phyloP scores from a whole-genome alignment of 1,140 invertebrate species.

The Hyles vespertilio region DNA sequence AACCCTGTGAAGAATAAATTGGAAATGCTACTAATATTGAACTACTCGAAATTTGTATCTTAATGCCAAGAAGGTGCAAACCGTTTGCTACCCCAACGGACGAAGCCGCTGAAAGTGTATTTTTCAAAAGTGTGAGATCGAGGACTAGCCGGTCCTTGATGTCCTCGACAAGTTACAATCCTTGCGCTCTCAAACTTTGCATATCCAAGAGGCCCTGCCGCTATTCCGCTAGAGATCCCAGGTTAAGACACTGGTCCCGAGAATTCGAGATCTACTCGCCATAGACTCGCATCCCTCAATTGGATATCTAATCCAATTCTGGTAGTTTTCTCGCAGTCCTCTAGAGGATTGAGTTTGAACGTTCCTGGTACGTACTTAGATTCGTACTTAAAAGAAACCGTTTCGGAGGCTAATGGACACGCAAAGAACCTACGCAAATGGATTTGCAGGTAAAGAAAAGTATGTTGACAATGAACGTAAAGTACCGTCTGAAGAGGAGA shows the following conservation, averaged over 20 bases:
- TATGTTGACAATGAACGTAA: constrained; percentile 52
- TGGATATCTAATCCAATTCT: constrained; percentile 48
- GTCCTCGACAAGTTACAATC: constrained; percentile 67
- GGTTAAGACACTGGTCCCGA: constrained; percentile 70
- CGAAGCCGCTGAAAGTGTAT: constrained; percentile 58
- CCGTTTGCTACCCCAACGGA: constrained; percentile 39
- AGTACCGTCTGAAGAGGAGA: constrained; percentile 69
- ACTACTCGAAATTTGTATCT: constrained; percentile 55
- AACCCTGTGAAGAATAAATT: constrained; percentile 28
- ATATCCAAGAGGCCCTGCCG: constrained; percentile 65
- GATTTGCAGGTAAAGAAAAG: constrained; percentile 62
- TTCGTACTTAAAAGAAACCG: constrained; percentile 46
- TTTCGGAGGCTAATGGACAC: constrained; percentile 60
- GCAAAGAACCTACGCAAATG: constrained; percentile 58
- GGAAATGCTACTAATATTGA: constrained; percentile 54
- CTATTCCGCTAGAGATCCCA: constrained; percentile 69
- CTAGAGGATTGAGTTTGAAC: constrained; percentile 35
- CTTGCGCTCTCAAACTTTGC: constrained; percentile 64
- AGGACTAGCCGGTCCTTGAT: constrained; percentile 74
- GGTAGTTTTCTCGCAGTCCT: constrained; percentile 34
- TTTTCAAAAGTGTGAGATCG: constrained; percentile 64
- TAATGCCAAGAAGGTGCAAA: constrained; percentile 58
- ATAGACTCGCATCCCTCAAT: constrained; percentile 35
- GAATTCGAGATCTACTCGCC: constrained; percentile 55
- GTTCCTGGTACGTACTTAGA: constrained; percentile 47